A percentile compares a stretch with the other conserved stretches of the same genome.
Evolutionary conservation across 2,888 invertebrate genomes (phyloP).

Genomic region (Athalia cordata): DNA sequence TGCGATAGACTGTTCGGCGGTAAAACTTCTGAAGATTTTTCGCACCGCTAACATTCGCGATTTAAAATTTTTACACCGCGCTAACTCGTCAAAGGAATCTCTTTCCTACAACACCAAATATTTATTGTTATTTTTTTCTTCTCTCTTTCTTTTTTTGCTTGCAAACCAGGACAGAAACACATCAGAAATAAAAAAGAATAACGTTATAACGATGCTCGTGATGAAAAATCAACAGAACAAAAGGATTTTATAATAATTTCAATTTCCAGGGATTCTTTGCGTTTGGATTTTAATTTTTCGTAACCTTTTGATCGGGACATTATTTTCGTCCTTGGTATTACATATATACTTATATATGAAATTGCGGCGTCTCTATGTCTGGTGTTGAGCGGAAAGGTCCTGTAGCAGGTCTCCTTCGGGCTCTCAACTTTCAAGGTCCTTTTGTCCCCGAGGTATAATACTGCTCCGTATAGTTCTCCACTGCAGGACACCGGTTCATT

Average conservation of each 20-base stretch:
- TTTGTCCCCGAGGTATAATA: constrained; percentile 60
- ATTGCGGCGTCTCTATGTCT: constrained; percentile 35
- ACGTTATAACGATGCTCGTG: too few relatives aligned
- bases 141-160: too few relatives aligned
- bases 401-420: background rate
- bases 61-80: background rate
- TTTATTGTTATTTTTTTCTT: too few relatives aligned
- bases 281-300: background rate
- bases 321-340: background rate
- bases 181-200: too few relatives aligned
- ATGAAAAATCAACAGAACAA: too few relatives aligned
- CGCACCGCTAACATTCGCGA: background rate
- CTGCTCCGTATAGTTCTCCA: constrained; percentile 52
- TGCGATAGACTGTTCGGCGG: constrained; percentile 65
- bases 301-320: too few relatives aligned
- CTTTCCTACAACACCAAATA: too few relatives aligned
- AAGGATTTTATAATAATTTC: too few relatives aligned
- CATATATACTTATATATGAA: background rate
- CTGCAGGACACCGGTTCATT: constrained; percentile 63
- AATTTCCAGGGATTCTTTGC: too few relatives aligned
- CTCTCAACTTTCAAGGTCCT: constrained; percentile 46
- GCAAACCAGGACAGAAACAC: too few relatives aligned
- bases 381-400: constrained; percentile 34
- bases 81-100: background rate
- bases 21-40: constrained; percentile 62